phyloP scores from a whole-genome alignment of 2,113 vertebrate species.

The Cardinalis cardinalis region DNA sequence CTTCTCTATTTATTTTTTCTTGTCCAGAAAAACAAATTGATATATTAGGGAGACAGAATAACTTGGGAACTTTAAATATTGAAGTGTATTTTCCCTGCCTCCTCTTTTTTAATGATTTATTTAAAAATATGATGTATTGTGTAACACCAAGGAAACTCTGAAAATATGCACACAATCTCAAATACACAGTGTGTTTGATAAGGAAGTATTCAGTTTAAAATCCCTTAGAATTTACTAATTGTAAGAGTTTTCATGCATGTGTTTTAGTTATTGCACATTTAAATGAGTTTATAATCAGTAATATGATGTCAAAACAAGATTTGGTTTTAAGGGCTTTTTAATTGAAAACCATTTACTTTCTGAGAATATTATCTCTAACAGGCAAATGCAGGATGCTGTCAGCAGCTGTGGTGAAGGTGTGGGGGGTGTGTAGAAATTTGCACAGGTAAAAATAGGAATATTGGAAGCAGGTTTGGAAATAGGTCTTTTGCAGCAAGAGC shows the following conservation, averaged over 20 bases:
- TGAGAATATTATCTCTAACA: not conserved
- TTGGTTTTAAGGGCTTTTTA: not conserved
- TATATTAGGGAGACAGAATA: not conserved
- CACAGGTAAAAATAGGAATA: not conserved
- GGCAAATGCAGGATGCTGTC: not conserved
- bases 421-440: not conserved
- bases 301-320: not conserved
- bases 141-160: not conserved
- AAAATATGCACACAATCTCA: not conserved
- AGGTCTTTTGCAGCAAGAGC: not conserved
- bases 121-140: not conserved
- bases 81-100: not conserved
- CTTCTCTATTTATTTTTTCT: not conserved
- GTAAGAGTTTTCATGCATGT: not conserved
- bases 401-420: not conserved
- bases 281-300: not conserved
- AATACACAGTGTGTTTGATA: not conserved
- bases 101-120: not conserved
- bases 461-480: not conserved
- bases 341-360: not conserved
- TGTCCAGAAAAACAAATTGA: not conserved
- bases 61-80: not conserved
- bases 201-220: not conserved
- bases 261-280: not conserved
- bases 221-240: not conserved